Evolutionary conservation across 1,140 invertebrate genomes (phyloP), one percentile per base, ranked within the genome.

Genomic region (Oryzaephilus surinamensis): DNA sequence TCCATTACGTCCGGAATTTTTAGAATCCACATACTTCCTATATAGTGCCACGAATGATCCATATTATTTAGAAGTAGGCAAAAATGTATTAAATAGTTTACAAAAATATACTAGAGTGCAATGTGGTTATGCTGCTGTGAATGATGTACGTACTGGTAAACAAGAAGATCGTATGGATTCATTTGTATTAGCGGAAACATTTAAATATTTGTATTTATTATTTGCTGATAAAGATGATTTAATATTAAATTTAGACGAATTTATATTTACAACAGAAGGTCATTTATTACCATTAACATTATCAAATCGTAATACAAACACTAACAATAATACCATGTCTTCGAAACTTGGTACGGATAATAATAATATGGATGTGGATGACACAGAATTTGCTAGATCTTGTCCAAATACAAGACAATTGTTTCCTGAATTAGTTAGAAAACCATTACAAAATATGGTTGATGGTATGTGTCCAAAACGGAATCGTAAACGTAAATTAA

Each of bases 11-110:
- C 96, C 96, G 5, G 96, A 99, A 65, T 98, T 98, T 65, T 67
- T 98, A 14, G 96, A 99, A 66, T 97, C 92, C 0, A 98, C 95
- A 0, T 99, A 98, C 59, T 97, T 97, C 58, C 64, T 99, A 4
- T 94, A 96, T 62, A 74, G 82, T 57, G 94, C 94, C 1, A 99
- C 95, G 2, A 80, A 81, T 19, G 96, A 99, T 69, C 82, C 84
- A 43, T 89, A 97, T 64, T 99, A 99, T 63, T 67, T 98, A 29
- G 79, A 91, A 55, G 94, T 97, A 4, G 95, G 91, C 1, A 82
- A 84, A 55, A 81, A 82, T 34, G 87, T 95, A 2, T 65, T 99
- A n/a, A 81, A 85, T 49, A 88, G 86, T 48, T 65, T 98, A 5
- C 88, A 98, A 60, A 81, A 81, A 48, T 81, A 91, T 67, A 81